Evolutionary conservation across 2,797 vertebrate genomes (phyloP), one percentile per base, ranked within the genome.

Genomic region (Anableps anableps): DNA sequence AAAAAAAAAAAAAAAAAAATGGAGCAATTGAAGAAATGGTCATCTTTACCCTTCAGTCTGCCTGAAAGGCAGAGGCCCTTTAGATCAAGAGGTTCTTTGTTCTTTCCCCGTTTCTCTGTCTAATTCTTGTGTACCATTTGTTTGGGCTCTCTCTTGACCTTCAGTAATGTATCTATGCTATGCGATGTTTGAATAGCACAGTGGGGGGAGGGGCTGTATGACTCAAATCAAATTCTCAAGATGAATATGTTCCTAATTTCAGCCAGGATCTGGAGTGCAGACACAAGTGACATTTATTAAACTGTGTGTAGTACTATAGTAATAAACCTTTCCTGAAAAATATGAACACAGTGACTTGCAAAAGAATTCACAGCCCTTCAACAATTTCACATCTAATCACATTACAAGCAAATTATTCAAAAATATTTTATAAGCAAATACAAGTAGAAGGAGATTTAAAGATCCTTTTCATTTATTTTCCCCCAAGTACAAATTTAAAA

Each of bases 11-110:
- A 21, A 29, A 72, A 21, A 60, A 75, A 4, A 93, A 83, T 88
- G 75, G 81, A 85, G 87, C 84, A 93, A 91, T 94, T 94, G 91
- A 85, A 86, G 78, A 75, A 82, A 7, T 1, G 13, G 3, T 41
- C 31, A 16, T 74, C 84, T 84, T 91, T 80, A 81, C 91, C 83
- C 87, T 80, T 75, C 47, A 90, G 83, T 78, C 76, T 68, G 84
- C 81, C 80, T 82, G 81, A 73, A 38, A 85, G 79, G 85, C 51
- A 26, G 51, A 86, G 79, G 75, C 76, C 76, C 81, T 88, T 92
- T 77, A 90, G 85, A 91, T 88, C 73, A 80, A 80, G 60, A 72
- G 78, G 60, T 83, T 87, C 88, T 86, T 80, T 85, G 82, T 79
- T 81, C 43, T 55, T 29, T 66, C 72, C 70, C 50, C 31, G 19